A percentile compares a stretch with the other conserved stretches of the same genome.
Evolutionary conservation across 2,797 vertebrate genomes (phyloP).

Genomic region (Ctenopoma multispine): DNA sequence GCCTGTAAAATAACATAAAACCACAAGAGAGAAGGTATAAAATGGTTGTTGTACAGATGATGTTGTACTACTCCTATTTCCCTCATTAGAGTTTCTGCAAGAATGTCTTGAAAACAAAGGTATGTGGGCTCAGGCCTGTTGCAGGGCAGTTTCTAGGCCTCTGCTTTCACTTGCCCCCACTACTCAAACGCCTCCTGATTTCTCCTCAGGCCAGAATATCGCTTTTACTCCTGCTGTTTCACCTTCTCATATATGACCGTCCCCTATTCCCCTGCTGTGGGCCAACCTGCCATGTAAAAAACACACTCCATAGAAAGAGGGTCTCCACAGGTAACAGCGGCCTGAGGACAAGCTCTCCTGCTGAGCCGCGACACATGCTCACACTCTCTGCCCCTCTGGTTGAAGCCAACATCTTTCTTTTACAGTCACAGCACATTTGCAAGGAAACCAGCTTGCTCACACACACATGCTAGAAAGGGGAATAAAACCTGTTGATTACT

Average conservation of each 20-base stretch:
- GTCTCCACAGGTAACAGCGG: constrained; percentile 62
- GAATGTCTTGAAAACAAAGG: constrained; percentile 11
- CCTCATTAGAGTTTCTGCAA: neutral
- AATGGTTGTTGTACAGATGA: neutral
- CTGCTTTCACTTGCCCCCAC: constrained; percentile 55
- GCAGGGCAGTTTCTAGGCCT: constrained; percentile 25
- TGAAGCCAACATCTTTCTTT: constrained; percentile 41
- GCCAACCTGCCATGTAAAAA: constrained; percentile 65
- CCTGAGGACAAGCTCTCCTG: constrained; percentile 75
- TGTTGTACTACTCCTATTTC: neutral
- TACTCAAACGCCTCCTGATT: constrained; percentile 45
- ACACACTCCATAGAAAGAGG: constrained; percentile 48
- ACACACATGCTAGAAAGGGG: constrained; percentile 22
- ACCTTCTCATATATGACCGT: constrained; percentile 68
- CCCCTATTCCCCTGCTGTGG: constrained; percentile 56
- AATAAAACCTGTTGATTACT: constrained; percentile 67
- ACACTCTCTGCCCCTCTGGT: constrained; percentile 50
- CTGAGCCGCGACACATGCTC: constrained; percentile 62
- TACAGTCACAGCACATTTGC: constrained; percentile 26
- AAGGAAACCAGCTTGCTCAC: constrained; percentile 21
- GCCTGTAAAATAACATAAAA: neutral
- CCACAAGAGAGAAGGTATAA: neutral
- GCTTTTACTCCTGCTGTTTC: constrained; percentile 68
- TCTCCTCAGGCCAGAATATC: constrained; percentile 62
- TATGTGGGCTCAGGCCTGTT: neutral